phyloP scores from a whole-genome alignment of 2,888 invertebrate genomes.

The Nomada ruficornis region DNA sequence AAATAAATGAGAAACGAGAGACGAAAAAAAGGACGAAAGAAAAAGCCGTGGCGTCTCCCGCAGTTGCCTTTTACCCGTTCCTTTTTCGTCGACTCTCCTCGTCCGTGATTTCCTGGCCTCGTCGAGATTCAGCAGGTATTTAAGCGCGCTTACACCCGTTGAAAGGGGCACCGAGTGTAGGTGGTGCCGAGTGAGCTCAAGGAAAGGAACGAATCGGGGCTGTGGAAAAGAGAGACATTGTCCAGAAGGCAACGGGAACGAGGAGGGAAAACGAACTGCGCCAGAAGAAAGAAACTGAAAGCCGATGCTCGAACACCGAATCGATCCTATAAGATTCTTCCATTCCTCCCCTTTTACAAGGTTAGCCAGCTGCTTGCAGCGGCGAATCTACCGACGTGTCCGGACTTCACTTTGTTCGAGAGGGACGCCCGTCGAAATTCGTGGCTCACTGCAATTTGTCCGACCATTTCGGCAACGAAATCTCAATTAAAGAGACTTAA shows the following conservation, averaged over 20 bases:
- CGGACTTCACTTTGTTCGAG: slow-evolving; percentile 54
- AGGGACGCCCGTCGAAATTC: slow-evolving; percentile 36
- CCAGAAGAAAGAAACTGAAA: slow-evolving; percentile 64
- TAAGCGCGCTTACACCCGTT: slow-evolving; percentile 66
- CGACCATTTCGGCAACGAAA: slow-evolving; percentile 50
- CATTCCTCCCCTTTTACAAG: slow-evolving; percentile 58
- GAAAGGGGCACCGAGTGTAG: slow-evolving; percentile 47
- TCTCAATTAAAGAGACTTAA: slow-evolving; percentile 60
- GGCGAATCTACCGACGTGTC: slow-evolving; percentile 63
- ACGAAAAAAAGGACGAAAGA: background rate
- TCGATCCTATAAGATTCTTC: slow-evolving; percentile 68
- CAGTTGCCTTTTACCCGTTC: slow-evolving; percentile 46
- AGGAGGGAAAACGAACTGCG: slow-evolving; percentile 45
- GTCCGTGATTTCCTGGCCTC: slow-evolving; percentile 59
- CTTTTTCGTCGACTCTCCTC: slow-evolving; percentile 43
- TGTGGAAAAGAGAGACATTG: slow-evolving; percentile 37
- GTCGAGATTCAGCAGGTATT: slow-evolving; percentile 69
- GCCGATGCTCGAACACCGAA: slow-evolving; percentile 69
- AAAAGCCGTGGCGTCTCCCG: slow-evolving; percentile 35
- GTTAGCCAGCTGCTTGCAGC: slow-evolving; percentile 57
- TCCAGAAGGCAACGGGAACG: slow-evolving; percentile 34
- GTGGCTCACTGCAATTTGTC: slow-evolving; percentile 56
- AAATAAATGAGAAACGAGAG: background rate
- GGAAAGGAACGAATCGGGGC: slow-evolving; percentile 13
- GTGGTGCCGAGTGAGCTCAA: slow-evolving; percentile 60